Conservation (phyloP, 2,113 vertebrate species). For the Callopanchax toddi region DNA sequence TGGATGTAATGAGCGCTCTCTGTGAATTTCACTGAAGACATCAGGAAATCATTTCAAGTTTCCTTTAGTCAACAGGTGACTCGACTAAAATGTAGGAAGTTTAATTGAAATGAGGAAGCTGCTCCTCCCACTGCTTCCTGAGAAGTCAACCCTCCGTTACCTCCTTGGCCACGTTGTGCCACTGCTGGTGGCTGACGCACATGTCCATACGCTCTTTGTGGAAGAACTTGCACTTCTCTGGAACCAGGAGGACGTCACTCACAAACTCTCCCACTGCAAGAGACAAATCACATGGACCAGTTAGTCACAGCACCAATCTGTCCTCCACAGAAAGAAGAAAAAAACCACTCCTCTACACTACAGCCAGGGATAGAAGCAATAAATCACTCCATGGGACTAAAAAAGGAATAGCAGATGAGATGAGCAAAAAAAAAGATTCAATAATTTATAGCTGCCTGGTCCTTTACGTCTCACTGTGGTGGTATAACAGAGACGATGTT, state of each 20-base stretch:
- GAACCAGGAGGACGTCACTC: slow-evolving; percentile 94
- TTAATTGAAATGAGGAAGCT: too few species aligned
- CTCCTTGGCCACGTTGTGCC: slow-evolving; percentile 92
- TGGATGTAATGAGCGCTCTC: too few species aligned
- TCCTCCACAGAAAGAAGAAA: slow-evolving; percentile 1
- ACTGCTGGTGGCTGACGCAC: slow-evolving; percentile 94
- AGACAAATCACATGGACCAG: slow-evolving; percentile 30
- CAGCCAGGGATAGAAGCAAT: slow-evolving; percentile 30
- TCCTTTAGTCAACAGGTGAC: too few species aligned
- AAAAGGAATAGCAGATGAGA: slow-evolving; percentile 51
- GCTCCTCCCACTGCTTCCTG: slow-evolving; percentile 21
- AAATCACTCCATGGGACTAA: slow-evolving; percentile 24
- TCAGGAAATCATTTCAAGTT: too few species aligned
- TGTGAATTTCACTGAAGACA: too few species aligned
- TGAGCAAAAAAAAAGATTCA: slow-evolving; percentile 34
- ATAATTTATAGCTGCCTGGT: slow-evolving; percentile 66
- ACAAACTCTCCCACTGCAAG: slow-evolving; percentile 93
- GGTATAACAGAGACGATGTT: slow-evolving; percentile 39
- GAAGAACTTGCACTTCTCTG: slow-evolving; percentile 95
- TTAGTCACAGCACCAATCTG: slow-evolving; percentile 43
- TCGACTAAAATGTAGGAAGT: too few species aligned
- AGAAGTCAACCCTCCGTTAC: slow-evolving; percentile 71
- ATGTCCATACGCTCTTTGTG: slow-evolving; percentile 92
- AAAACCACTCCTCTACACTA: slow-evolving; percentile 2
- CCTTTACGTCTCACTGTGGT: slow-evolving; percentile 47